A percentile compares a stretch with the other conserved stretches of the same genome.
These are phyloP conservation scores for Micromys minutus DNA, from an alignment of 2,113 vertebrate genomes.

Conservation along the genomic window DNA sequence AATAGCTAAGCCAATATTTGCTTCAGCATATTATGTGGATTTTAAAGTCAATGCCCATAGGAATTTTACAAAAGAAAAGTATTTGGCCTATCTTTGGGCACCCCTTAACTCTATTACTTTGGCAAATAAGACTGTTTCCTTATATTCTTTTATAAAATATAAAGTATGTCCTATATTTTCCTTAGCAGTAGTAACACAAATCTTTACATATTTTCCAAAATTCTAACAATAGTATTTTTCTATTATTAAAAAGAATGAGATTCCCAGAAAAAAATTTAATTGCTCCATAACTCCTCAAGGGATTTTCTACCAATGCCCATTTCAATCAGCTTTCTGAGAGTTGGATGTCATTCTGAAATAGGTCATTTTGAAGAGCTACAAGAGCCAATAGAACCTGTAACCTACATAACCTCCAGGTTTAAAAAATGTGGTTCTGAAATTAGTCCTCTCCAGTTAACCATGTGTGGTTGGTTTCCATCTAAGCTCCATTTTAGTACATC, in stretches of 20 bases:
- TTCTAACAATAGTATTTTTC: constrained; percentile 11
- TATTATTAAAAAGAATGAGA: constrained; percentile 61
- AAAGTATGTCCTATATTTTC: constrained; percentile 39
- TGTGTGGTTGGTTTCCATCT: neutral
- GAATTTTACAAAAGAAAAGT: constrained; percentile 51
- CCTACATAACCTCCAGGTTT: constrained; percentile 57
- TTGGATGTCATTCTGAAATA: constrained; percentile 52
- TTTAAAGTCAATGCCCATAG: constrained; percentile 18
- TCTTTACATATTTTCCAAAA: constrained; percentile 37
- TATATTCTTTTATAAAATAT: constrained; percentile 30
- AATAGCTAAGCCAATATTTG: neutral
- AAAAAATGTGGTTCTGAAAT: constrained; percentile 31
- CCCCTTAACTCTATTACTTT: constrained; percentile 44
- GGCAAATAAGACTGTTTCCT: neutral
- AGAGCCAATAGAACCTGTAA: neutral
- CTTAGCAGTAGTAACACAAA: constrained; percentile 48
- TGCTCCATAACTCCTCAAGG: constrained; percentile 59
- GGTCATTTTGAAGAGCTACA: constrained; percentile 62
- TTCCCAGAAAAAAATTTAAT: constrained; percentile 68
- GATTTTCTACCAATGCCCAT: constrained; percentile 68
- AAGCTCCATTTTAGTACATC: constrained; percentile 29
- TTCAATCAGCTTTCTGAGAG: constrained; percentile 64
- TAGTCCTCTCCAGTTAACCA: neutral
- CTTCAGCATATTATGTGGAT: neutral
- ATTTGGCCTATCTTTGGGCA: neutral